Evolutionary conservation across 2,113 vertebrate species (phyloP), one percentile per base, ranked within the genome.

Genomic region (Gambusia holbrooki): DNA sequence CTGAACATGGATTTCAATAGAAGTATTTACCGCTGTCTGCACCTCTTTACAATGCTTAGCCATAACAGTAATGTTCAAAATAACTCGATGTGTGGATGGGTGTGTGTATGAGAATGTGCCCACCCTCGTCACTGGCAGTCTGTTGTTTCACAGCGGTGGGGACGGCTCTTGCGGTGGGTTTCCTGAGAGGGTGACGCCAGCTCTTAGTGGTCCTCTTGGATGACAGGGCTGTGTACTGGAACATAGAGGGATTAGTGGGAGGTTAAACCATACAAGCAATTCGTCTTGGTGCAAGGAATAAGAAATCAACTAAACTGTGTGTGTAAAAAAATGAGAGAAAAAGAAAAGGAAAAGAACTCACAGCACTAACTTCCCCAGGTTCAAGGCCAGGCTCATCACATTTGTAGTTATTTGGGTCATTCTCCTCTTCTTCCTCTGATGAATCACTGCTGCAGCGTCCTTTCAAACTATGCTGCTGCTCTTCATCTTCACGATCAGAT

Each of bases 91-190:
- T 60, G 71, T 15, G 65, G 19, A 62, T 51, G 22, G 64, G 60
- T 62, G 30, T 60, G 71, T 15, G 67, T 25, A 62, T 51, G 22
- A 37, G 12, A n/a, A 62, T 58, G 66, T 0, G 66, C 94, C 90
- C 82, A 98, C 98, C 97, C 89, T 98, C 97, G 69, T 98, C 96
- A 75, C 95, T 97, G 74, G 82, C 67, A 62, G 91, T 86, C 83
- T 98, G 97, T 60, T 97, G 96, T 85, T 98, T 98, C 81, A 98
- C 96, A 14, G 97, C 88, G 27, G 95, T 97, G 90, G 97, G 94
- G 62, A 96, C 96, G 35, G 97, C 97, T 84, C 97, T 94, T 63
- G 95, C 92, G 1, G 96, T 96, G 17, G 97, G 97, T 78, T 94
- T 95, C 89, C 94, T 93, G 86, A 95, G 88, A 67, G 95, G 94